Evolutionary conservation across 37 sponge, comb jelly and placozoan species (phyloP).

Genomic region (Crambe crambe): DNA sequence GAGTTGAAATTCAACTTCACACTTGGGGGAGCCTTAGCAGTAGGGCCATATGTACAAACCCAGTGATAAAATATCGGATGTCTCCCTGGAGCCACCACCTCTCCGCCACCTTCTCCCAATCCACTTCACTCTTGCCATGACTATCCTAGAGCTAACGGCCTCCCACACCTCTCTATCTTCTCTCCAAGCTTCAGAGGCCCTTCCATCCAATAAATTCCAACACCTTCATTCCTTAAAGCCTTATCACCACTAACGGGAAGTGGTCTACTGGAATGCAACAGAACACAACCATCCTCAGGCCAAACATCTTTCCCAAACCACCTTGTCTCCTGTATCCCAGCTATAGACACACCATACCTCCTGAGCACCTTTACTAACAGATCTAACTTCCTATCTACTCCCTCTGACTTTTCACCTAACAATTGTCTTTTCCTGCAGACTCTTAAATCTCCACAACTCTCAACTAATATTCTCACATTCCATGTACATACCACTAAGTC

Average conservation of each 20-base stretch:
- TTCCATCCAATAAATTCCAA: conserved; percentile 29
- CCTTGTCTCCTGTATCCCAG: conserved; percentile 39
- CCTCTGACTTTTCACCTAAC: not conserved
- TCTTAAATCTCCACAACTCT: not conserved
- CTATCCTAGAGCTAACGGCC: conserved; percentile 41
- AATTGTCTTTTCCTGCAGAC: not conserved
- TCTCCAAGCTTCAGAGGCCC: conserved; percentile 40
- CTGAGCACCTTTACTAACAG: conserved; percentile 34
- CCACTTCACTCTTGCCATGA: conserved; percentile 35
- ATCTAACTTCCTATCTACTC: conserved; percentile 36
- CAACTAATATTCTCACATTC: not conserved
- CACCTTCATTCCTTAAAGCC: conserved; percentile 34
- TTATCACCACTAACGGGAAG: conserved; percentile 18
- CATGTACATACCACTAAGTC: too few relatives aligned
- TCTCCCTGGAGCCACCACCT: conserved; percentile 21
- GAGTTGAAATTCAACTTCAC: conserved; percentile 8
- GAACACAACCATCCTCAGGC: conserved; percentile 27
- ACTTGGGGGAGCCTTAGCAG: conserved; percentile 34
- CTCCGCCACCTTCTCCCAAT: not conserved
- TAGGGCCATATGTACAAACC: conserved; percentile 45
- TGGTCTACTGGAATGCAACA: conserved; percentile 38
- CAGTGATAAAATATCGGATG: not conserved
- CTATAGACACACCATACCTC: conserved; percentile 26
- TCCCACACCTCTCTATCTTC: conserved; percentile 46
- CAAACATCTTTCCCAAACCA: conserved; percentile 50